Evolutionary conservation across 1,140 invertebrate species (phyloP), one percentile per base, ranked within the genome.

Genomic region (Cotesia typhae): DNA sequence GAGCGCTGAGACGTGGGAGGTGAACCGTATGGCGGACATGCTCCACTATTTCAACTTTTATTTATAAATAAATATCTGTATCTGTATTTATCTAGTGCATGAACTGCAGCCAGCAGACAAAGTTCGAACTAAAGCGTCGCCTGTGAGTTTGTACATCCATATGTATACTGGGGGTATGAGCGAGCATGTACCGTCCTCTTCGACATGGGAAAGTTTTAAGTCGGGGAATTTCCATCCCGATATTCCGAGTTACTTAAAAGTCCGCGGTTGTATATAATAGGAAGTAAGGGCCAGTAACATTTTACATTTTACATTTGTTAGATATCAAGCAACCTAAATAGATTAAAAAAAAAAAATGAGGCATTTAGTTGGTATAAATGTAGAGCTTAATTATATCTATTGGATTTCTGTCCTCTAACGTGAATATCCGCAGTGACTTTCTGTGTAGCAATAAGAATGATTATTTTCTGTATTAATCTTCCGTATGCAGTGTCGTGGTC

Each of bases 31-130:
- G 63, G 14, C 36, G 63, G 38, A 20, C 37, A 65, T 51, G 37
- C 12, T 65, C 63, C 51, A 65, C 14, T 65, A 28, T 20, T 65
- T 4, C n/a, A 65, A 65, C 63, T 65, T 65, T 65, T 65, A 65
- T 65, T 47, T 65, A 37, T 65, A 38, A 2, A 47, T 47, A 47
- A 47, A 47, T 47, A 47, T 47, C 41, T 47, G 41, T 3, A 47
- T 47, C 41, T 47, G 41, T 10, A 47, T 47, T 10, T 47, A 47
- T 47, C 41, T 47, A 47, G 41, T 28, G 41, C 41, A 9, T 9
- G 41, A 47, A 47, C 6, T 47, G 41, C 41, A 47, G 28, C 41
- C 41, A 47, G 41, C 10, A 9, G 14, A 9, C 63, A 12, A 28
- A 5, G 38, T n/a, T 6, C 63, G 20, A 28, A 5, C n/a, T n/a